phyloP scores from a whole-genome alignment of 2,888 invertebrate genomes.

The Drosophila peninsularis region DNA sequence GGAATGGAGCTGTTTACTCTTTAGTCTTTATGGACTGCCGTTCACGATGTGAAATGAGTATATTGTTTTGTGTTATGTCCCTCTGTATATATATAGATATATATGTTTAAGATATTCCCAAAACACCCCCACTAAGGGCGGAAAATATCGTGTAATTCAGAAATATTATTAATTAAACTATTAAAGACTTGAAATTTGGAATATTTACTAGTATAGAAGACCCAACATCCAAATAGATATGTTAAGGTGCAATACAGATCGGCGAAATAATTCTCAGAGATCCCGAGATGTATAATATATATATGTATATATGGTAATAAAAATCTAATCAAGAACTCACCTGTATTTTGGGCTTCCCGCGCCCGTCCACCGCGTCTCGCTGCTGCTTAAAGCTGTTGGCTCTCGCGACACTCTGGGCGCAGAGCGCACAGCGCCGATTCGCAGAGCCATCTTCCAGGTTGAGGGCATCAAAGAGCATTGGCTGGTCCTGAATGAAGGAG shows the following conservation, averaged over 20 bases:
- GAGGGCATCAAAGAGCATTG: conserved; percentile 76
- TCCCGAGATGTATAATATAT: neutral
- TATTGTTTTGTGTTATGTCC: neutral
- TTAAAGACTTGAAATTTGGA: too few species aligned
- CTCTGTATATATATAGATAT: too few species aligned
- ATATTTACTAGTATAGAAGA: too few species aligned
- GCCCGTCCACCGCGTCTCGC: conserved; percentile 61
- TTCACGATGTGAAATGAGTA: neutral
- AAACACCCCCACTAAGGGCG: too few species aligned
- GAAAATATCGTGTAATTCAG: too few species aligned
- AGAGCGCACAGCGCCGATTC: conserved; percentile 48
- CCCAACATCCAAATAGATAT: too few species aligned
- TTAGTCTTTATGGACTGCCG: neutral
- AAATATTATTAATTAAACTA: too few species aligned
- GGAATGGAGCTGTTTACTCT: neutral
- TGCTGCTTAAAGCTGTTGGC: conserved; percentile 58
- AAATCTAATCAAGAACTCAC: conserved; percentile 25
- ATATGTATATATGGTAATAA: neutral
- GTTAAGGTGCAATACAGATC: too few species aligned
- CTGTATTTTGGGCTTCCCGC: conserved; percentile 60
- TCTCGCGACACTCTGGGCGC: conserved; percentile 43
- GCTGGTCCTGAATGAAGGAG: conserved; percentile 79
- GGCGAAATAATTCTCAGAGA: too few species aligned
- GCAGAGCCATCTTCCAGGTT: conserved; percentile 81
- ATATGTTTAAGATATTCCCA: too few species aligned